phyloP scores from a whole-genome alignment of 2,797 vertebrate species.

The Hozukius guyotensis region DNA sequence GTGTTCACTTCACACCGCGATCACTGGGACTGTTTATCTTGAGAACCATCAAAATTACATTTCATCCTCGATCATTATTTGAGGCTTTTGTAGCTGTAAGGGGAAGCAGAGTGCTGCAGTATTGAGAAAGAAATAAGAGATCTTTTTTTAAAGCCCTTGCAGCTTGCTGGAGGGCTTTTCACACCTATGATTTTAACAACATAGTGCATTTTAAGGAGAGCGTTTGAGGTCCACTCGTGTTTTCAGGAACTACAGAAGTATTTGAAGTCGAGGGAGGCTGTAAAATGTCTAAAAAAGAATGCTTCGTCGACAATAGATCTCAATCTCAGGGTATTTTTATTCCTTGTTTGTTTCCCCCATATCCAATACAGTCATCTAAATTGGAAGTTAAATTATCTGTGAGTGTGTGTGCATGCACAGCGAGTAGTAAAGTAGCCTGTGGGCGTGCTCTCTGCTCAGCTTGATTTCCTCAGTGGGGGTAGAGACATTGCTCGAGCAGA shows the following conservation, averaged over 20 bases:
- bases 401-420: slow-evolving; percentile 4
- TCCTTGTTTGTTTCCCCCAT: slow-evolving; percentile 20
- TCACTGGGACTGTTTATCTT: slow-evolving; percentile 25
- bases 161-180: slow-evolving; percentile 28
- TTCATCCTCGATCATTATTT: slow-evolving; percentile 32
- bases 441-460: slow-evolving; percentile 53
- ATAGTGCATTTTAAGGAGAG: neutral
- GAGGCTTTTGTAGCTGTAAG: slow-evolving; percentile 6
- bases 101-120: neutral
- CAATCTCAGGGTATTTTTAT: neutral
- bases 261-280: neutral
- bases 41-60: slow-evolving; percentile 24
- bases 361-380: slow-evolving; percentile 21
- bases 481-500: slow-evolving; percentile 53
- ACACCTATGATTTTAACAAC: slow-evolving; percentile 6
- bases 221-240: neutral
- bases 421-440: slow-evolving; percentile 43
- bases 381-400: slow-evolving; percentile 42
- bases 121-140: slow-evolving; percentile 1
- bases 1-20: neutral
- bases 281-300: neutral
- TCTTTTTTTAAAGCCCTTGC: slow-evolving; percentile 19
- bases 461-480: slow-evolving; percentile 59
- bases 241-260: neutral
- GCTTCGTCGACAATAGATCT: neutral